These are phyloP conservation scores for Hydractinia symbiolongicarpus DNA, from an alignment of 30 jellyfish, hydroid and myxozoan genomes.

Conservation along the genomic window DNA sequence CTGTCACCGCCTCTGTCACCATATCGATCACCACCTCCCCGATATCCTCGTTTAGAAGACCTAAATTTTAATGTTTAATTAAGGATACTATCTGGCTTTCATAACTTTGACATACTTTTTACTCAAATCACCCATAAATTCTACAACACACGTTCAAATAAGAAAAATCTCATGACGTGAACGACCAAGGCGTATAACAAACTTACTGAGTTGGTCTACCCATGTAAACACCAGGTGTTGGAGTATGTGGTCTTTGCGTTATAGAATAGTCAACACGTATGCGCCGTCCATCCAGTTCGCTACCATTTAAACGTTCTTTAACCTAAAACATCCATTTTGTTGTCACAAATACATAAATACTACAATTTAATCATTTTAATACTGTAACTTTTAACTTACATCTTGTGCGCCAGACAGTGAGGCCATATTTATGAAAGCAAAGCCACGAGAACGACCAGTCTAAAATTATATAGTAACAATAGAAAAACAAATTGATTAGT, in stretches of 20 bases:
- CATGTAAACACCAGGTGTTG: slow-evolving; percentile 99
- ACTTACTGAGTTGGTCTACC: slow-evolving; percentile 95
- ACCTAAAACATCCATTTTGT: slow-evolving; percentile 46
- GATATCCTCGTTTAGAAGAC: slow-evolving; percentile 13
- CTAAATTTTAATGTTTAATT: background rate
- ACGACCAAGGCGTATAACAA: background rate
- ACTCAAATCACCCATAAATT: background rate
- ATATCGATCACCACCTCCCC: slow-evolving; percentile 28
- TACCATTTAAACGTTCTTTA: slow-evolving; percentile 92
- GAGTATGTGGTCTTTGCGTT: slow-evolving; percentile 99
- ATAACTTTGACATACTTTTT: background rate
- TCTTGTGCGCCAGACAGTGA: slow-evolving; percentile 76
- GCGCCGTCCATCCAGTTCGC: slow-evolving; percentile 97
- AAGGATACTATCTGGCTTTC: background rate
- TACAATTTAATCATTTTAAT: background rate
- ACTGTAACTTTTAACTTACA: slow-evolving; percentile 40
- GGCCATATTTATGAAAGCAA: slow-evolving; percentile 88
- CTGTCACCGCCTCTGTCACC: slow-evolving; percentile 35
- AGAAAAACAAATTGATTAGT: background rate
- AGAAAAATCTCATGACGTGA: slow-evolving; percentile 1
- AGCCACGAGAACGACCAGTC: slow-evolving; percentile 99
- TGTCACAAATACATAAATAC: background rate
- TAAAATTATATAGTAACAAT: slow-evolving; percentile 10
- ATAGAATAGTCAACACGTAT: slow-evolving; percentile 98
- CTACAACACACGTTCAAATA: background rate